Base-by-base conservation (phyloP, 2,888 invertebrate species). In the Tiphia femorata region DNA sequence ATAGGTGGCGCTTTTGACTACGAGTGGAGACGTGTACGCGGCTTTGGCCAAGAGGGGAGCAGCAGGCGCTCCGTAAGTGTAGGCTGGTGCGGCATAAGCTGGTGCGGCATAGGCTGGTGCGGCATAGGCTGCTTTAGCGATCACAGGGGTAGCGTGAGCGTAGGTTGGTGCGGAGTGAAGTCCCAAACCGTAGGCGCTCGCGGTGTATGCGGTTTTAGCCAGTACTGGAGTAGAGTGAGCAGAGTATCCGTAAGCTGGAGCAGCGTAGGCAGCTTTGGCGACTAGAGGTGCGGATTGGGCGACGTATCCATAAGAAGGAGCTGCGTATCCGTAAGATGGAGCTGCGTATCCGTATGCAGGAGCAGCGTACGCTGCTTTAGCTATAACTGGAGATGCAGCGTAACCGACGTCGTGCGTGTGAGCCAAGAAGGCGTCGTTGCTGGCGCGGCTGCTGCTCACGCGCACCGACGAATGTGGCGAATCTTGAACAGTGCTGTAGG, bases 381-480 rank as follows among this genome's bases (percentile, higher is more conserved):
- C 50, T 67, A 52, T 37, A 52, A 51, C 10, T 20, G 30, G 4
- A 70, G 56, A 49, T 7, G 62, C 35, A 10, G 71, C 58, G 2
- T 57, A 54, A 2, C 47, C 50, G 58, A 53, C 38, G 43, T 56
- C 40, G 10, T 65, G 51, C 17, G 62, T 51, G 40, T 67, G 63
- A 2, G 56, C 25, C 44, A 49, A 37, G 25, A 69, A 10, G 3
- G 52, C 74, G 30, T 77, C 77, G 64, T 77, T 78, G 67, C 67
- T 73, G 25, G 70, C 61, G 23, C 67, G 75, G 43, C 73, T 75
- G 62, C 73, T 78, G 67, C 64, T 73, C 3, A 77, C 77, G 20
- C 70, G 73, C 5, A 78, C 77, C 4, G 71, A 71, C 2, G 77
- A 76, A 37, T 78, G 71, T 1, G 77, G 77, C 6, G 77, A 64